Conservation (phyloP, 2,113 vertebrate genomes). For the Vanacampus margaritifer region DNA sequence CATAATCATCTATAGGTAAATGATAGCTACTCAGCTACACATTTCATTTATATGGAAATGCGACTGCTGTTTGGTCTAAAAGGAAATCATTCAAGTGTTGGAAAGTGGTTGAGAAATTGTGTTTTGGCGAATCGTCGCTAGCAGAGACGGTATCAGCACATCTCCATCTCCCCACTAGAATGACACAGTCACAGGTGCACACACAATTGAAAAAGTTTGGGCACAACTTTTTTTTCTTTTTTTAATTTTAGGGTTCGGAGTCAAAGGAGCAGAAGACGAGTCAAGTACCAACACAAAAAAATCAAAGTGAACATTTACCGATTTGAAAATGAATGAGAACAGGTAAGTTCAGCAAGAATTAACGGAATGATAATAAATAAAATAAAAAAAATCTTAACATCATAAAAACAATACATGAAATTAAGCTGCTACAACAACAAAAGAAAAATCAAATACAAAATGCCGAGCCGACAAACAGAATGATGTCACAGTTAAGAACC, state of each 20-base stretch:
- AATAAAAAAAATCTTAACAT: slow-evolving; percentile 68
- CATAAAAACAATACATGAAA: slow-evolving; percentile 56
- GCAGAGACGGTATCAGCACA: slow-evolving; percentile 1
- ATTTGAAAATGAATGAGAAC: slow-evolving; percentile 75
- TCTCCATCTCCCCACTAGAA: slow-evolving; percentile 23
- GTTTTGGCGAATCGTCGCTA: slow-evolving; percentile 22
- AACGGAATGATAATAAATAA: slow-evolving; percentile 64
- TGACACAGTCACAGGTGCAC: slow-evolving; percentile 30
- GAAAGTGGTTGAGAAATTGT: slow-evolving; percentile 30
- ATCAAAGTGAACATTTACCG: slow-evolving; percentile 71
- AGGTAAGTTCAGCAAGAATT: slow-evolving; percentile 65
- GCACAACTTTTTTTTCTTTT: slow-evolving; percentile 98
- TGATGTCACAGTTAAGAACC: slow-evolving; percentile 69
- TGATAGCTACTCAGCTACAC: slow-evolving; percentile 29
- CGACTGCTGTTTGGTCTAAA: slow-evolving; percentile 40
- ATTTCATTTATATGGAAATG: slow-evolving; percentile 65
- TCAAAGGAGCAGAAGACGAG: slow-evolving; percentile 80
- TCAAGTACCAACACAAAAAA: slow-evolving; percentile 80
- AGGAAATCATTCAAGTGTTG: slow-evolving; percentile 44
- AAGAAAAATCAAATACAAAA: slow-evolving; percentile 46
- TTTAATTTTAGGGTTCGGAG: slow-evolving; percentile 85
- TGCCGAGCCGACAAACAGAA: slow-evolving; percentile 64
- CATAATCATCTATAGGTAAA: slow-evolving; percentile 62
- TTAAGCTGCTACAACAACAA: slow-evolving; percentile 68
- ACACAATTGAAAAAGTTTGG: slow-evolving; percentile 75